Percentiles rank a stretch among this genome's conserved stretches.
Evolutionary conservation across 2,888 invertebrate species (phyloP).

Genomic region (Tipula vernalis): DNA sequence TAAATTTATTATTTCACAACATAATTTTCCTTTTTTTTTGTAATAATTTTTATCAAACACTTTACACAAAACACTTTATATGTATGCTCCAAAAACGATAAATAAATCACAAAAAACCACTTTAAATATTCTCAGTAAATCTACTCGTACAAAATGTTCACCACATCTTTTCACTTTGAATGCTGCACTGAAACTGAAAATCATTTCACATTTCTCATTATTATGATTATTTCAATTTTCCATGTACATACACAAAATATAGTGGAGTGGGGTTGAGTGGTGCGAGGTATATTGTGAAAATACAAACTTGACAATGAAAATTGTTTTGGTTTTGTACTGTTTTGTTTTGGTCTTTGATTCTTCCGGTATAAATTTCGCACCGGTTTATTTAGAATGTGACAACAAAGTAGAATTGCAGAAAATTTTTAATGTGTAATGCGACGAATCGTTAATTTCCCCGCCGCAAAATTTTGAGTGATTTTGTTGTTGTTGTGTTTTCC

Average conservation of each 20-base stretch:
- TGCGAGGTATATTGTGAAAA: neutral
- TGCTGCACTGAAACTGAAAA: neutral
- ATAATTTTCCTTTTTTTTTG: neutral
- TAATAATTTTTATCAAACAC: neutral
- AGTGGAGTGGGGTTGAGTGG: too few species aligned
- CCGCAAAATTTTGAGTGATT: neutral
- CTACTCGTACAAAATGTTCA: neutral
- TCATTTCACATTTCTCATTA: neutral
- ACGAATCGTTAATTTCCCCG: neutral
- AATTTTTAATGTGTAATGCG: neutral
- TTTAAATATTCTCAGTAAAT: neutral
- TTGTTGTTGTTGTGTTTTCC: neutral
- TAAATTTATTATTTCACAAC: neutral
- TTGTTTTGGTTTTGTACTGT: neutral
- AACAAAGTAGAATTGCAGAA: neutral
- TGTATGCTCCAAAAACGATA: neutral
- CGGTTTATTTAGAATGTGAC: neutral
- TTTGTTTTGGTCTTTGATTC: neutral
- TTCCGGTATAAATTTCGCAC: neutral
- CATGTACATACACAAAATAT: neutral
- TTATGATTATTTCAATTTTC: neutral
- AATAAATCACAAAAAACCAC: neutral
- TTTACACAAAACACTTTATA: neutral
- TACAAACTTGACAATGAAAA: slow-evolving; percentile 7
- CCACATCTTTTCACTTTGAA: neutral